Percentiles rank a stretch among this genome's conserved stretches.
phyloP scores from a whole-genome alignment of 1,140 invertebrate species.

The Leptopilina clavipes region DNA sequence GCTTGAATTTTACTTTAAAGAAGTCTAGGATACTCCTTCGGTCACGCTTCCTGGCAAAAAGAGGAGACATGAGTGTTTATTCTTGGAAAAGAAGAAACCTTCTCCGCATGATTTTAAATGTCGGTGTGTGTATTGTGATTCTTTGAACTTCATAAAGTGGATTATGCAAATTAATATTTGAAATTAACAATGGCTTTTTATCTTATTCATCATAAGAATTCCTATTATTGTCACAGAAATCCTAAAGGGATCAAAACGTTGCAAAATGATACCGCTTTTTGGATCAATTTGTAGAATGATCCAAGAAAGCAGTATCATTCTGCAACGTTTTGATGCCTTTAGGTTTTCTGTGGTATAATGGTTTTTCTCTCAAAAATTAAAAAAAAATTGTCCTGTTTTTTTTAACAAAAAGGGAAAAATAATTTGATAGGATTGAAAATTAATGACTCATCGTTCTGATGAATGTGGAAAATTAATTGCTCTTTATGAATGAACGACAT shows the following conservation, averaged over 20 bases:
- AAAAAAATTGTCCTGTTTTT: no score
- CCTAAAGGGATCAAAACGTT: no score
- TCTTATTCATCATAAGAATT: not conserved
- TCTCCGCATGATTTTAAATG: not conserved
- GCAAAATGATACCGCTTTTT: no score
- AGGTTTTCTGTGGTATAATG: no score
- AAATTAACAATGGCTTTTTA: not conserved
- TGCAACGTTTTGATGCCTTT: no score
- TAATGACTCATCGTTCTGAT: not conserved
- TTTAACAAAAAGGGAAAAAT: not conserved
- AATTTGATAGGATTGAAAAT: not conserved
- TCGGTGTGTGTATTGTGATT: not conserved
- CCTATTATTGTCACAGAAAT: no score
- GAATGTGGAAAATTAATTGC: not conserved
- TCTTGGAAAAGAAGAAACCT: not conserved
- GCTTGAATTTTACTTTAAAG: slow-evolving; percentile 18
- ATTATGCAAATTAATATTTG: slow-evolving; percentile 9
- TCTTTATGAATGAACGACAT: slow-evolving; percentile 15
- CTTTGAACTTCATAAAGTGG: slow-evolving; percentile 7
- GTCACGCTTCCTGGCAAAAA: slow-evolving; percentile 6
- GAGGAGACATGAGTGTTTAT: not conserved
- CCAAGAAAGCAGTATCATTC: no score
- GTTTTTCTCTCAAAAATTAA: no score
- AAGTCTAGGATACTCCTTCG: slow-evolving; percentile 19
- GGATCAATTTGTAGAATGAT: no score